Evolutionary conservation across 2,888 invertebrate genomes (phyloP).

Genomic region (Pristionchus arcanus): DNA sequence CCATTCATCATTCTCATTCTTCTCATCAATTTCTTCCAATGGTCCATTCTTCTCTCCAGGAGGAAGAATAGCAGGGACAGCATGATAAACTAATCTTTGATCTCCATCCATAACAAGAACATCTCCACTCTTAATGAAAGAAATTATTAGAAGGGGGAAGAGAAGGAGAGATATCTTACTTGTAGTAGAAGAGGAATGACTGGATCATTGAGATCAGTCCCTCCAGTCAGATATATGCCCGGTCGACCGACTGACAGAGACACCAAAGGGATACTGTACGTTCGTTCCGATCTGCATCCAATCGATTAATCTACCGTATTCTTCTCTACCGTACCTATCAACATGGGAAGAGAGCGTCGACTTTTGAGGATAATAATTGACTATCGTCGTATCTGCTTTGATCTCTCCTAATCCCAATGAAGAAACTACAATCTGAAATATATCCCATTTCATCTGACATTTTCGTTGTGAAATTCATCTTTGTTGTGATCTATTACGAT

Average conservation of each 20-base stretch:
- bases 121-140: constrained; percentile 87
- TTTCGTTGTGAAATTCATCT: background rate
- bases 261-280: constrained; percentile 85
- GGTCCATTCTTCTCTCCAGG: constrained; percentile 58
- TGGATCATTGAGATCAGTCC: constrained; percentile 80
- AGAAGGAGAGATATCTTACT: background rate
- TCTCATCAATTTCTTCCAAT: constrained; percentile 81
- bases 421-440: constrained; percentile 82
- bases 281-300: constrained; percentile 73
- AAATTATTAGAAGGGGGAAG: background rate
- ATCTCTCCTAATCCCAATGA: constrained; percentile 82
- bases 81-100: constrained; percentile 90
- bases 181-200: constrained; percentile 67
- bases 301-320: background rate
- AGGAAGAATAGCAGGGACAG: constrained; percentile 88
- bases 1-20: constrained; percentile 78
- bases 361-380: constrained; percentile 95
- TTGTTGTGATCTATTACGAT: background rate
- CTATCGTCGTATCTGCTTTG: constrained; percentile 92
- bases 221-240: constrained; percentile 94
- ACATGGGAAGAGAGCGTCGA: constrained; percentile 94
- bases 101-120: constrained; percentile 91
- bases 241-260: constrained; percentile 95
- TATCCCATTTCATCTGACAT: background rate
- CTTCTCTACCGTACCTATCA: constrained; percentile 82